Percentiles rank a stretch among this genome's conserved stretches.
phyloP scores from a whole-genome alignment of 2,888 invertebrate genomes.

The Nephrocerus scutellatus region DNA sequence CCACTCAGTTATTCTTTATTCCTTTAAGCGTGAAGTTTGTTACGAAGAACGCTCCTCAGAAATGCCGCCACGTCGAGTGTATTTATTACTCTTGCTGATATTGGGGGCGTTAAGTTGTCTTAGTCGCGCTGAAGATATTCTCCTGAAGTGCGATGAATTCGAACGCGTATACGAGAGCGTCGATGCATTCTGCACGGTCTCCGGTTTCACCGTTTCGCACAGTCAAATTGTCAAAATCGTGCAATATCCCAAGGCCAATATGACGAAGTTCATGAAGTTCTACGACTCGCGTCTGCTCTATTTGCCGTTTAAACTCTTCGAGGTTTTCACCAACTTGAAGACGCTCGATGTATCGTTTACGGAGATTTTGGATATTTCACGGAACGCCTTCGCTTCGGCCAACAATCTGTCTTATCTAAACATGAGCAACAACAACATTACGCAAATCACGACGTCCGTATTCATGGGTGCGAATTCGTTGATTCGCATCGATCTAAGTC shows the following conservation, averaged over 20 bases:
- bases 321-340: constrained; percentile 36
- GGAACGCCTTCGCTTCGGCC: constrained; percentile 43
- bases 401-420: constrained; percentile 37
- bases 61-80: too few species aligned
- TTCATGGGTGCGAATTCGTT: constrained; percentile 41
- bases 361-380: constrained; percentile 39
- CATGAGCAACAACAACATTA: constrained; percentile 40
- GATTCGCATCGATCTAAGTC: constrained; percentile 40
- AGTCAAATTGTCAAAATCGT: constrained; percentile 41
- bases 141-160: constrained; percentile 44
- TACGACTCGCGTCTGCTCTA: constrained; percentile 43
- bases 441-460: constrained; percentile 39
- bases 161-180: constrained; percentile 37
- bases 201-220: constrained; percentile 42
- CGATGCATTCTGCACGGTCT: constrained; percentile 41
- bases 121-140: constrained; percentile 37
- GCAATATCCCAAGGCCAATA: constrained; percentile 32
- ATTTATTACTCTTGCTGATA: too few species aligned
- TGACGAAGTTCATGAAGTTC: constrained; percentile 45
- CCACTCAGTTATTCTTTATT: too few species aligned
- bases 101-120: too few species aligned
- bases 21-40: too few species aligned
- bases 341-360: constrained; percentile 43
- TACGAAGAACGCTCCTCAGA: too few species aligned
- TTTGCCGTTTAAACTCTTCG: constrained; percentile 43